Evolutionary conservation across 2,797 vertebrate genomes (phyloP).

Genomic region (Antrozous pallidus): DNA sequence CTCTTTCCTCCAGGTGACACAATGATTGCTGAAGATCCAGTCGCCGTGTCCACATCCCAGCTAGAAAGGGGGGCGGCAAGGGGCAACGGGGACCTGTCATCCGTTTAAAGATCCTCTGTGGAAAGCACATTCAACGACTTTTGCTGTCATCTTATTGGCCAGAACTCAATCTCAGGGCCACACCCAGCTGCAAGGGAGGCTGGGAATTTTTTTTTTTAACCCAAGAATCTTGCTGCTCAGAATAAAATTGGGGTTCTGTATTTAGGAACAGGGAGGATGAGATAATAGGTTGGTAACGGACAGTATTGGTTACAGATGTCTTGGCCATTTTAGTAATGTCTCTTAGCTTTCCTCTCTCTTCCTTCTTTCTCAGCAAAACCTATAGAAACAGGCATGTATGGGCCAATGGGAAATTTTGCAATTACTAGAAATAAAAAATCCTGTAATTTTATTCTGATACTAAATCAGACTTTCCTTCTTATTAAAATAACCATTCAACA

Average conservation of each 20-base stretch:
- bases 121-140: not conserved
- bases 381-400: not conserved
- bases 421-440: conserved; percentile 5
- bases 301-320: not conserved
- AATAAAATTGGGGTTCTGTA: not conserved
- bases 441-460: not conserved
- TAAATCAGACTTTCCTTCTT: conserved; percentile 34
- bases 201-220: not conserved
- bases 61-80: not conserved
- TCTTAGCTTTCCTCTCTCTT: not conserved
- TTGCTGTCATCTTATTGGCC: not conserved
- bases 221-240: not conserved
- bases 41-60: not conserved
- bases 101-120: not conserved
- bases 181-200: not conserved
- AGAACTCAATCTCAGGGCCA: not conserved
- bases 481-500: conserved; percentile 42
- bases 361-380: not conserved
- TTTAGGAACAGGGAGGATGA: not conserved
- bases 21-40: not conserved
- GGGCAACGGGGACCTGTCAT: not conserved
- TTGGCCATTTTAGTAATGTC: not conserved
- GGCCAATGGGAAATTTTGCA: not conserved
- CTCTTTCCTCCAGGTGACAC: not conserved
- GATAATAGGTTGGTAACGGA: not conserved